phyloP scores from a whole-genome alignment of 1,140 invertebrate genomes.

The Penaeus indicus region DNA sequence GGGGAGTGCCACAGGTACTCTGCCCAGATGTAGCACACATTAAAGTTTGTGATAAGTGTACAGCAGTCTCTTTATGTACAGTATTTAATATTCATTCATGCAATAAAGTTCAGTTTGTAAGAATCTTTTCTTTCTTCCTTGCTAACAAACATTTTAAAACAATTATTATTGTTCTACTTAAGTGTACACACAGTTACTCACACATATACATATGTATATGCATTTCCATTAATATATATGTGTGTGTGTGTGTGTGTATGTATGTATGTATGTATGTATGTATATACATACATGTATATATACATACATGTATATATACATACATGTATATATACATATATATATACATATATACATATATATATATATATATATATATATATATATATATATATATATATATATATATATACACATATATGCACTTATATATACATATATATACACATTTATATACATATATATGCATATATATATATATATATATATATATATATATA shows the following conservation, averaged over 20 bases:
- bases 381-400: not conserved
- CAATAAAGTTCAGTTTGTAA: constrained; percentile 62
- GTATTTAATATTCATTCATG: constrained; percentile 63
- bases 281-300: not conserved
- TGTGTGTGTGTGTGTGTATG: not conserved
- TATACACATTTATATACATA: constrained; percentile 21
- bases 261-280: not conserved
- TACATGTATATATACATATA: not conserved
- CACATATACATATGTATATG: not conserved
- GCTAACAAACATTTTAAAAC: not conserved
- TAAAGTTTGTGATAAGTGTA: constrained; percentile 61
- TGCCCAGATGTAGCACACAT: constrained; percentile 17
- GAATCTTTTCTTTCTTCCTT: not conserved
- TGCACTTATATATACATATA: not conserved
- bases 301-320: not conserved
- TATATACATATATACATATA: not conserved
- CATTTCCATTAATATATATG: not conserved
- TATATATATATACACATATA: not conserved
- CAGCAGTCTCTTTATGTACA: constrained; percentile 59
- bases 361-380: not conserved
- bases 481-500: constrained; percentile 7
- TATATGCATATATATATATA: constrained; percentile 26
- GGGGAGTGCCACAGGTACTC: too few relatives aligned
- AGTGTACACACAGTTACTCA: not conserved
- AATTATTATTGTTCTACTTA: not conserved